Conservation (phyloP, 2,888 invertebrate species). For the Silvanus unidentatus region DNA sequence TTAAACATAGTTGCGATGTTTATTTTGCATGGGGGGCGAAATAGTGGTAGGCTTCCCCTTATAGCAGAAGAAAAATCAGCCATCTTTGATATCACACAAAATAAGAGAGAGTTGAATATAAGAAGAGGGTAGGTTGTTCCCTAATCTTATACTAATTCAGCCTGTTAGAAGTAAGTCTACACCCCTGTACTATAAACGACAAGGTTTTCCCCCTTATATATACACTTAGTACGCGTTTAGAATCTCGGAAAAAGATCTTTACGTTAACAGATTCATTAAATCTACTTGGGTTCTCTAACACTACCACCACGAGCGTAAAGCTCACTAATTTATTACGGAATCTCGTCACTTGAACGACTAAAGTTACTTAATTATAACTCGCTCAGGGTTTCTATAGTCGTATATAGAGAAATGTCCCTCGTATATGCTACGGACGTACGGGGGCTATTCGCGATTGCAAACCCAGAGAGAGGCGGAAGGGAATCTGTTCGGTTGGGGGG, state of each 20-base stretch:
- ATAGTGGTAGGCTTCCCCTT: too few species aligned
- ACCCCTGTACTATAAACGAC: constrained; percentile 24
- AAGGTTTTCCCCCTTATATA: constrained; percentile 10
- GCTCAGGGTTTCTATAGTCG: too few species aligned
- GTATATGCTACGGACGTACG: too few species aligned
- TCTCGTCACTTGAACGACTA: too few species aligned
- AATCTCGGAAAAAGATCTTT: constrained; percentile 6
- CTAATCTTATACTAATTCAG: constrained; percentile 39
- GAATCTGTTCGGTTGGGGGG: too few species aligned
- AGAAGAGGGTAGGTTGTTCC: constrained; percentile 30
- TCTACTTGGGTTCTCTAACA: constrained; percentile 7
- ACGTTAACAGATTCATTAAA: constrained; percentile 7
- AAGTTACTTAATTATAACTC: too few species aligned
- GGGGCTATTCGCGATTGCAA: too few species aligned
- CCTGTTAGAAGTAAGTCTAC: constrained; percentile 38
- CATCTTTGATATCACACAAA: constrained; percentile 35
- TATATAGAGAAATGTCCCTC: too few species aligned
- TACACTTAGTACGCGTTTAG: too few species aligned
- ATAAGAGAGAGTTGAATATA: constrained; percentile 23
- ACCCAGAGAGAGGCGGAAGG: too few species aligned
- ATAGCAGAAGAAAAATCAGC: constrained; percentile 34
- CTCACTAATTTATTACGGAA: constrained; percentile 10
- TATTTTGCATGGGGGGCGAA: too few species aligned
- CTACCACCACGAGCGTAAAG: constrained; percentile 13
- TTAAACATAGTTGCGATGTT: too few species aligned